Evolutionary conservation across 2,113 vertebrate genomes (phyloP), one percentile per base, ranked within the genome.

Genomic region (Saimiri boliviensis): DNA sequence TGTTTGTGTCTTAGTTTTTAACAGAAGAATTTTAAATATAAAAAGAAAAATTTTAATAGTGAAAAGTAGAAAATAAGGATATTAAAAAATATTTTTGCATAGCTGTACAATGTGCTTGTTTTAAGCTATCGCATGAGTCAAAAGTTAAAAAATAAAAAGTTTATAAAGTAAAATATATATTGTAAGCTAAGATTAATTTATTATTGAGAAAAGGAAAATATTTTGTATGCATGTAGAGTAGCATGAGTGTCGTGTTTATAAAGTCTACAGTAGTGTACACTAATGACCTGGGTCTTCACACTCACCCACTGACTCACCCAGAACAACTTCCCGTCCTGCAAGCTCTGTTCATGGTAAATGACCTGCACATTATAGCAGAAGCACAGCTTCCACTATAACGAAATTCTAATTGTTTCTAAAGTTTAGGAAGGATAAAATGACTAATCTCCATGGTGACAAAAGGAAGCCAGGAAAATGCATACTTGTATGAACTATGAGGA

Each of bases 401-500:
- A 97, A 94, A 98, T 98, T 98, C 98, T 98, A 98, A 98, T 98
- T 98, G 97, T 98, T 98, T 92, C 89, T 94, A 95, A 98, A 98
- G 98, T 98, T 99, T 98, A 97, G 92, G 71, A 96, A 98, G 97
- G 97, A 97, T 98, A 97, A 98, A 99, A 98, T 71, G 21, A 98
- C 98, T 99, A 98, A 98, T 98, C 98, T 99, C 98, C 92, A 54
- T 66, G 97, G 98, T 98, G 98, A 98, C 98, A 99, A 98, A 98
- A 98, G 98, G 98, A 98, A 99, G 97, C 96, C 97, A 97, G 97
- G 97, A 98, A 98, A 98, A 98, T 98, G 98, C 98, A 99, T 97
- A 98, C 98, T 98, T 98, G 98, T 99, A 98, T 98, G 98, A 99
- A 99, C 98, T 98, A 98, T 98, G 98, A 99, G 98, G 98, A 99